Conservation (phyloP, 2,888 invertebrate species). For the Idaea straminata region DNA sequence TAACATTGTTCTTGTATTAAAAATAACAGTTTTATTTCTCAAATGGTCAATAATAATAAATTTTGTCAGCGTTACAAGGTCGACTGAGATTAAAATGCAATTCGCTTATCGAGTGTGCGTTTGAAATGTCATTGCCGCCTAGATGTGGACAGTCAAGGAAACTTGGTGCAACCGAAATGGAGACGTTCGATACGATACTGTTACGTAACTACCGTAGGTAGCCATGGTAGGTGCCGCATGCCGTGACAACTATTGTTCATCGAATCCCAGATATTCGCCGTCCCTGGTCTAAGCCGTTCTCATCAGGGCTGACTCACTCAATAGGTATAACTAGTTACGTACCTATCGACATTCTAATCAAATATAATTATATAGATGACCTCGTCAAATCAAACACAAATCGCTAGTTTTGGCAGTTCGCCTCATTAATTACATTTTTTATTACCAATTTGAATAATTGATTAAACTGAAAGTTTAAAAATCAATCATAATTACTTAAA, state of each 20-base stretch:
- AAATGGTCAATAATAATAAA: conserved; percentile 29
- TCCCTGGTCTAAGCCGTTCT: conserved; percentile 22
- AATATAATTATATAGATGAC: conserved; percentile 5
- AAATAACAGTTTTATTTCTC: conserved; percentile 13
- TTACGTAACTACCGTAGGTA: conserved; percentile 37
- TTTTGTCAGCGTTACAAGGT: conserved; percentile 35
- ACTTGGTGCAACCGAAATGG: conserved; percentile 20
- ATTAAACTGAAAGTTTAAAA: not conserved
- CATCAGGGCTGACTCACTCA: not conserved
- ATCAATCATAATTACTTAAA: not conserved
- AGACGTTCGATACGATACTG: conserved; percentile 47
- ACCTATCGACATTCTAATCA: not conserved
- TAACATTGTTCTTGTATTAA: conserved; percentile 10
- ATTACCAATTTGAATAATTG: not conserved
- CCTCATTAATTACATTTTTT: not conserved
- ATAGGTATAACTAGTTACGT: not conserved
- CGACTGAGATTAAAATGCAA: conserved; percentile 24
- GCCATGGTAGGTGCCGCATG: conserved; percentile 40
- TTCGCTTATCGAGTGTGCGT: conserved; percentile 28
- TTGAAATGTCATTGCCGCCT: conserved; percentile 45
- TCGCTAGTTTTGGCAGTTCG: conserved; percentile 11
- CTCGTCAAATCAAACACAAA: conserved; percentile 13
- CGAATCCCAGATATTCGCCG: conserved; percentile 44
- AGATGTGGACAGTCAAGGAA: conserved; percentile 33
- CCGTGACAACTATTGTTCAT: conserved; percentile 50